Evolutionary conservation across 2,797 vertebrate genomes (phyloP), one percentile per base, ranked within the genome.

Genomic region (Pipistrellus pipistrellus): DNA sequence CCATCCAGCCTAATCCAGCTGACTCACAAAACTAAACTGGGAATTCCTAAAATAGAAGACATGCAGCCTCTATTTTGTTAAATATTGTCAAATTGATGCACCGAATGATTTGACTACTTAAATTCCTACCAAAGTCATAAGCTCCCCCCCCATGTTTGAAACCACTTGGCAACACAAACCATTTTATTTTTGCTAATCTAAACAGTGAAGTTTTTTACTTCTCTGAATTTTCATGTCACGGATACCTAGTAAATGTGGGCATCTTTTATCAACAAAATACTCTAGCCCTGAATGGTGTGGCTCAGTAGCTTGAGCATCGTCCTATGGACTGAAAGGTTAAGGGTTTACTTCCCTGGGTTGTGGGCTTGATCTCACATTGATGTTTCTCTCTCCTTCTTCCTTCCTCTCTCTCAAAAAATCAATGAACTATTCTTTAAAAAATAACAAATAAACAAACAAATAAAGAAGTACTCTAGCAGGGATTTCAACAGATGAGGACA

Each of bases 401-500:
- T 62, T 62, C 30, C 15, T 32, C 15, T 32, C 62, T 64, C 30
- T 66, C 64, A 66, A 66, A 66, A 66, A 9, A 66, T 66, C 64
- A 66, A 32, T 32, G 15, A 66, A 66, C 15, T 66, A 8, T 32
- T 66, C n/a, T 32, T 66, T 66, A 32, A n/a, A 66, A n/a, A 66
- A 66, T 32, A 66, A 66, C 32, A 66, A 17, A 66, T n/a, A 17
- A 15, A n/a, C 15, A 64, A n/a, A 62, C 12, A 64, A 30, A n/a
- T 3, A n/a, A 30, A 27, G 20, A 86, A 73, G 53, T 18, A 85
- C 4, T 25, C 5, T 21, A 78, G 12, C 20, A 46, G 20, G 32
- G n/a, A 77, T 93, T 80, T 62, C 55, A 91, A 32, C 14, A 82
- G 25, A n/a, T n/a, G 88, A 88, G 23, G 12, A n/a, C 7, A 66